phyloP scores from a whole-genome alignment of 2,113 vertebrate genomes.

The Gobio gobio region DNA sequence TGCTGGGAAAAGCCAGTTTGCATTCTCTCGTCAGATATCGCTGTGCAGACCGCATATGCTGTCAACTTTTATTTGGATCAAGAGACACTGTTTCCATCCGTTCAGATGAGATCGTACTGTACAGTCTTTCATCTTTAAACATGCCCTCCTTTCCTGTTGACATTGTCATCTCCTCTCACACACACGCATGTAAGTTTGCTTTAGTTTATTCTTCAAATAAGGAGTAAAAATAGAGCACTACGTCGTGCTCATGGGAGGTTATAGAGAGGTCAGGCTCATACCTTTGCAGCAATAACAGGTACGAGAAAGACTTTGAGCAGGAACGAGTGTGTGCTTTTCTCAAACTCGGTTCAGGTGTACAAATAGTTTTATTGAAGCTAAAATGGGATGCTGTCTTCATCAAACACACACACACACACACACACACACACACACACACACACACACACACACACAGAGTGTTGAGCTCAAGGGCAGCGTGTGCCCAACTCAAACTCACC shows the following conservation, averaged over 20 bases:
- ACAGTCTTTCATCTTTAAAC: neutral
- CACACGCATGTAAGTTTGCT: neutral
- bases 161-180: neutral
- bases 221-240: slow-evolving; percentile 2
- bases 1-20: no score
- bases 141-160: neutral
- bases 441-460: neutral
- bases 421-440: neutral
- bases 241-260: neutral
- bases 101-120: neutral
- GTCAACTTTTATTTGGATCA: neutral
- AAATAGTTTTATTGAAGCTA: neutral
- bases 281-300: neutral
- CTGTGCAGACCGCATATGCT: neutral
- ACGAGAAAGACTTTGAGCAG: neutral
- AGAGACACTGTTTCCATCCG: neutral
- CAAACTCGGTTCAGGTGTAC: slow-evolving; percentile 25
- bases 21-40: no score
- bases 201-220: neutral
- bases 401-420: no score
- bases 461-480: neutral
- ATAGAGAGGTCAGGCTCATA: neutral
- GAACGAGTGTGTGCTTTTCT: neutral
- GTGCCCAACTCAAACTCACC: neutral
- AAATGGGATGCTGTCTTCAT: neutral